These are phyloP conservation scores for Lepisosteus oculatus DNA, from an alignment of 2,113 vertebrate genomes.

Conservation along the genomic window DNA sequence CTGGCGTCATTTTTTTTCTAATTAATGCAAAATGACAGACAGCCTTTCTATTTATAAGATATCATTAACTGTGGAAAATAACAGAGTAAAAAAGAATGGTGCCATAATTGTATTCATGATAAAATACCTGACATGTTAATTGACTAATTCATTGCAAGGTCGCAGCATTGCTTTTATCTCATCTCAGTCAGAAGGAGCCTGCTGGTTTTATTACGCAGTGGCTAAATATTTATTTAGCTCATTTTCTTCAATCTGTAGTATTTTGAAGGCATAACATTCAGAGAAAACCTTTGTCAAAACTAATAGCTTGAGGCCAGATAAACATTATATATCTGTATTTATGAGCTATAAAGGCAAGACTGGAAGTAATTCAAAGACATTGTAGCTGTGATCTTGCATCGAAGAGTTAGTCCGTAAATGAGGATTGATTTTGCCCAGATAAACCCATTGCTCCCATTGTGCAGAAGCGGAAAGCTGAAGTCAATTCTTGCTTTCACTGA, in stretches of 20 bases:
- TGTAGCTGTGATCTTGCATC: background rate
- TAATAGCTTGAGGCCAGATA: too few relatives aligned
- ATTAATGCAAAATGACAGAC: constrained; percentile 47
- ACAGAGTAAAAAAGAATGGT: background rate
- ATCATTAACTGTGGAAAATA: constrained; percentile 15
- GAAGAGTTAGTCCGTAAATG: background rate
- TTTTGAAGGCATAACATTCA: too few relatives aligned
- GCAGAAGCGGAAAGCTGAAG: background rate
- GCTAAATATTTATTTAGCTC: too few relatives aligned
- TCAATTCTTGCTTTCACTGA: background rate
- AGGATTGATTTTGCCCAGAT: background rate
- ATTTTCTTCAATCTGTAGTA: too few relatives aligned
- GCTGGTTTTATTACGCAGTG: too few relatives aligned
- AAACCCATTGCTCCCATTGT: background rate
- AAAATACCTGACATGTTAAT: constrained; percentile 13
- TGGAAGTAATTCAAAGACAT: background rate
- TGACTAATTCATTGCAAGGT: background rate
- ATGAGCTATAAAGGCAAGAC: too few relatives aligned
- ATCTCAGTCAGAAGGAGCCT: background rate
- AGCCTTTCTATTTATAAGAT: constrained; percentile 33
- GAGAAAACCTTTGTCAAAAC: too few relatives aligned
- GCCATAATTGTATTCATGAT: constrained; percentile 28
- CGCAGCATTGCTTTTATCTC: background rate
- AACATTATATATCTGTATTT: too few relatives aligned
- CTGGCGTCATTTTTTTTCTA: constrained; percentile 21